phyloP scores from a whole-genome alignment of 2,888 invertebrate genomes.

The Lasioglossum leucozonium region DNA sequence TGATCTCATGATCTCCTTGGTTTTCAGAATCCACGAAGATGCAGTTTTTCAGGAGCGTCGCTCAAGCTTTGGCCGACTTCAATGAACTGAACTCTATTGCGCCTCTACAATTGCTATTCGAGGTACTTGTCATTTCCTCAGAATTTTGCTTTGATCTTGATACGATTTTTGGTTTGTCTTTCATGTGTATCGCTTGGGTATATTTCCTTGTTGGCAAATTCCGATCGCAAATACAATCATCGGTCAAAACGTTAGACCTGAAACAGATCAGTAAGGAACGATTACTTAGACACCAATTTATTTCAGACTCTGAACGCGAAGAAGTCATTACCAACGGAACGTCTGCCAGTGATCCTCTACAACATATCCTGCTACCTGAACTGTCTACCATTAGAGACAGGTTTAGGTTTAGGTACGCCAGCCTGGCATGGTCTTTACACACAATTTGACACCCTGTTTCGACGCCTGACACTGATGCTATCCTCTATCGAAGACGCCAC shows the following conservation, averaged over 20 bases:
- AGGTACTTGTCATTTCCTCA: conserved; percentile 85
- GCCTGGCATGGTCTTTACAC: conserved; percentile 93
- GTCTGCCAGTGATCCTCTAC: conserved; percentile 91
- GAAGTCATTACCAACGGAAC: conserved; percentile 90
- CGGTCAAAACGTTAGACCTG: too few species aligned
- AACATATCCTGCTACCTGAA: conserved; percentile 98
- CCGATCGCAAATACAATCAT: too few species aligned
- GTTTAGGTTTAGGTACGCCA: conserved; percentile 88
- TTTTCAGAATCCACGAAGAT: conserved; percentile 88
- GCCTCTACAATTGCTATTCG: conserved; percentile 95
- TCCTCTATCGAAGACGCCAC: conserved; percentile 89
- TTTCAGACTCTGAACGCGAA: conserved; percentile 90
- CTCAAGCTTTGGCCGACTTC: conserved; percentile 97
- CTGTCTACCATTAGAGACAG: conserved; percentile 93
- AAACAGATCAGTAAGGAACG: neutral
- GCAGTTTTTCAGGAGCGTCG: conserved; percentile 97
- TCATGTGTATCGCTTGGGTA: too few species aligned
- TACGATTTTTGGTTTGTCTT: too few species aligned
- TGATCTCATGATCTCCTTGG: neutral
- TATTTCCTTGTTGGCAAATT: too few species aligned
- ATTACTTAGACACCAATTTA: neutral
- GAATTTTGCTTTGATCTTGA: neutral
- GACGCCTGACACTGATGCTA: conserved; percentile 90
- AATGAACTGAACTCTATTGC: conserved; percentile 97
- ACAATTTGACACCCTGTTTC: conserved; percentile 94